Percentiles rank a stretch among this genome's conserved stretches.
phyloP scores from a whole-genome alignment of 2,113 vertebrate species.

The Phyllostomus hastatus region DNA sequence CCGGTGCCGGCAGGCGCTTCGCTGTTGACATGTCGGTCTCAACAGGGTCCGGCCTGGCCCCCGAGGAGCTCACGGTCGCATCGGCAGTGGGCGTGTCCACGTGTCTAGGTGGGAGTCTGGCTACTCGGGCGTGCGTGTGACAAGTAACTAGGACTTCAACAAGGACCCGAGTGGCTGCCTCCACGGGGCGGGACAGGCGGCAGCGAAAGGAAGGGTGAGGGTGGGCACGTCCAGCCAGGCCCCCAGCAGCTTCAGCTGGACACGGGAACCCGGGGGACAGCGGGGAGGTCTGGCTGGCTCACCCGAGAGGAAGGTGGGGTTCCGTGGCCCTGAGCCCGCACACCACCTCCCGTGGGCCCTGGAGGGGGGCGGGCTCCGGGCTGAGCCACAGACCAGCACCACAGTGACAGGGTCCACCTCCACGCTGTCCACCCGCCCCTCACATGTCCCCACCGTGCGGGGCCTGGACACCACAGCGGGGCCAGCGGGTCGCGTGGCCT shows the following conservation, averaged over 20 bases:
- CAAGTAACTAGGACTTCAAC: background rate
- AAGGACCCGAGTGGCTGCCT: background rate
- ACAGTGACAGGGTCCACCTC: rapidly evolving
- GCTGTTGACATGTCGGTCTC: background rate
- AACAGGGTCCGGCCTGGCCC: background rate
- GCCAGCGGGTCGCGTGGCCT: background rate
- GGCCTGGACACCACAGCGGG: background rate
- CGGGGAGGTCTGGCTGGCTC: background rate
- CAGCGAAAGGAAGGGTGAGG: background rate
- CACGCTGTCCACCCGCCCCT: rapidly evolving
- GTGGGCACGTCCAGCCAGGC: rapidly evolving
- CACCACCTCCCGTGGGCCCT: background rate
- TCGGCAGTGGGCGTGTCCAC: background rate
- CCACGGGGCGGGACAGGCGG: background rate
- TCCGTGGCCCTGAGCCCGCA: rapidly evolving
- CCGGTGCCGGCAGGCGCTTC: too few relatives aligned
- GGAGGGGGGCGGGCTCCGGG: background rate
- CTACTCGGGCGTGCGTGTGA: background rate
- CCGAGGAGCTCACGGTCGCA: background rate
- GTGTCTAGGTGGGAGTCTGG: rapidly evolving
- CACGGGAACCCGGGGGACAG: too few relatives aligned
- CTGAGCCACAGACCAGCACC: background rate
- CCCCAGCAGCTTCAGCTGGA: background rate
- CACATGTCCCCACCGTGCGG: too few relatives aligned
- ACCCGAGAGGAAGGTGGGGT: too few relatives aligned